These are phyloP conservation scores for Polypterus senegalus DNA, from an alignment of 2,113 vertebrate species.

Conservation along the genomic window DNA sequence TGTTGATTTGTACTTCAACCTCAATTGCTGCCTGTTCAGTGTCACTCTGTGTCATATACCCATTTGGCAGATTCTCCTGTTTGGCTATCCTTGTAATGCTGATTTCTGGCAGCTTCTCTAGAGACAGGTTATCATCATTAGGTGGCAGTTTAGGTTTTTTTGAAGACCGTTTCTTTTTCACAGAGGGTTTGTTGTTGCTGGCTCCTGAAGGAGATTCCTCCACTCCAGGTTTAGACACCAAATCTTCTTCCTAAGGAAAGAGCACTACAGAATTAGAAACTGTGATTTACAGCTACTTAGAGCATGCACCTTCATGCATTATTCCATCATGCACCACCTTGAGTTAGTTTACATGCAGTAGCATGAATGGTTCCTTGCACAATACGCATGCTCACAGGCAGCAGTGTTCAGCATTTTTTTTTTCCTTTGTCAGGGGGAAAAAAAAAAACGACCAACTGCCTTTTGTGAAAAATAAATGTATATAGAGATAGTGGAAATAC, in stretches of 20 bases:
- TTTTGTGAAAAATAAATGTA: too few species aligned
- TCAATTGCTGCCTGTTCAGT: slow-evolving; percentile 20
- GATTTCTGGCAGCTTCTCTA: background rate
- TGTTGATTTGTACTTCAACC: slow-evolving; percentile 33
- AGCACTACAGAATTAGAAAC: background rate
- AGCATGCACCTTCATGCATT: slow-evolving; percentile 2
- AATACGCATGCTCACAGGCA: slow-evolving; percentile 1
- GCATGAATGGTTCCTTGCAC: slow-evolving; percentile 4
- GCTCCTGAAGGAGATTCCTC: background rate
- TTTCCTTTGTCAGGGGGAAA: background rate
- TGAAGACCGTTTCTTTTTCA: slow-evolving; percentile 21
- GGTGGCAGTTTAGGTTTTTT: slow-evolving; percentile 19
- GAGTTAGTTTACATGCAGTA: too few species aligned
- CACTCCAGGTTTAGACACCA: background rate
- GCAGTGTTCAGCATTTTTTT: background rate
- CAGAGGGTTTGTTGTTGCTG: background rate
- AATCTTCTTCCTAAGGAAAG: slow-evolving; percentile 6
- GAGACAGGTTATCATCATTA: slow-evolving; percentile 12
- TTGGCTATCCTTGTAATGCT: background rate
- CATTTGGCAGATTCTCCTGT: background rate
- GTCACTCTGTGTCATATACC: background rate
- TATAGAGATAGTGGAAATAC: slow-evolving; percentile 3
- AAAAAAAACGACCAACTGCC: too few species aligned
- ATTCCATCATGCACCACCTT: background rate
- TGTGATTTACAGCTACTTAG: background rate